Base-by-base conservation (phyloP, 2,888 invertebrate species). In the Chorisops tibialis region DNA sequence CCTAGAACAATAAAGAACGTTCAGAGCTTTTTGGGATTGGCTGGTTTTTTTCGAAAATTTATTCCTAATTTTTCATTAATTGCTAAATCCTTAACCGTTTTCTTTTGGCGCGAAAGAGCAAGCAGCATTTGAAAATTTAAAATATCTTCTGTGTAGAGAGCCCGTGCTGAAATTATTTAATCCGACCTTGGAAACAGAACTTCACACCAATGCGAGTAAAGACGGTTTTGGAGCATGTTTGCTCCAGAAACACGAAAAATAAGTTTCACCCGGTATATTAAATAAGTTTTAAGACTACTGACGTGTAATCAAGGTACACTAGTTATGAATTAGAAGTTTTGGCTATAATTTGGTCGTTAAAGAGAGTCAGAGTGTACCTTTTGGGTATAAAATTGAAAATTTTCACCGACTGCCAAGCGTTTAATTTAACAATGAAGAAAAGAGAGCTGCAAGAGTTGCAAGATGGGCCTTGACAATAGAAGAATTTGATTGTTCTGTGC, bases 321-420 rank as follows among this genome's bases (percentile, higher is more conserved):
- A 71, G 71, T 54, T 72, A 72, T 60, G 71, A 74, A 54, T 59
- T 74, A 4, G 72, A 74, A 67, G 69, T 72, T 5, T 56, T 74
- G n/a, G 71, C 71, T 0, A 65, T 73, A 11, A 68, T 73, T 22
- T 49, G 68, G 67, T 69, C 72, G 11, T 43, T 72, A 5, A 69
- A 70, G 38, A 71, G 70, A 49, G 71, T 73, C 51, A 41, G 71
- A 19, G 64, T 70, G 1, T 74, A 73, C 59, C 60, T 73, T 12
- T 49, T 72, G 21, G 70, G 70, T 9, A 50, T 61, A 14, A 50
- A 63, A 41, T 72, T 71, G 49, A 71, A 68, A 59, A 69, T 72
- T 38, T 62, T 70, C 14, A 70, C 70, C 1, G 71, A 73, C 64
- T 72, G 72, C 56, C 41, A 63, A 22, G 68, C 71, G 9, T 70